These are phyloP conservation scores for Leptobrachium leishanense DNA, from an alignment of 2,113 vertebrate genomes.

Conservation along the genomic window DNA sequence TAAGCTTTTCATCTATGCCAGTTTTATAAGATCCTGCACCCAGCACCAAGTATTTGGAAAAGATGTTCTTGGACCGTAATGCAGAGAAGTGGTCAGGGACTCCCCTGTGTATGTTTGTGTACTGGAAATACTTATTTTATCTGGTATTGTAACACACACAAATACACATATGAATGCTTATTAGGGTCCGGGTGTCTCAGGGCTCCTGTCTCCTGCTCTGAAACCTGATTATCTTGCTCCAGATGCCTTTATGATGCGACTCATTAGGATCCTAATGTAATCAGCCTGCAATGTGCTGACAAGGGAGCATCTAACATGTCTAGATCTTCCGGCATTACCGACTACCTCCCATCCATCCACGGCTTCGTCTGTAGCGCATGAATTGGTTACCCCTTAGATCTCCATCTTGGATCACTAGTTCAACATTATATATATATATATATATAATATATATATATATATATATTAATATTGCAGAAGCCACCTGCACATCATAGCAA, in stretches of 20 bases:
- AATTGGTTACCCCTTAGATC: too few relatives aligned
- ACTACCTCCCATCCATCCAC: neutral
- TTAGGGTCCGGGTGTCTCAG: slow-evolving; percentile 42
- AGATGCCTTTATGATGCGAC: slow-evolving; percentile 48
- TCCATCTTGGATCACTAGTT: too few relatives aligned
- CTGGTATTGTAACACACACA: slow-evolving; percentile 15
- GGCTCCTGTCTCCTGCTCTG: slow-evolving; percentile 27
- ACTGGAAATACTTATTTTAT: neutral
- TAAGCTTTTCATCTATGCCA: too few relatives aligned
- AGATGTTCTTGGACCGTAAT: neutral
- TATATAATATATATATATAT: too few relatives aligned
- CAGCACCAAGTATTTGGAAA: neutral
- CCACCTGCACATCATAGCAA: too few relatives aligned
- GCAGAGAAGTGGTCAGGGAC: neutral
- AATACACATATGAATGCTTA: neutral
- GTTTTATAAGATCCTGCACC: neutral
- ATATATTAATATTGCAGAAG: too few relatives aligned
- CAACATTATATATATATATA: too few relatives aligned
- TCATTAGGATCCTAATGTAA: slow-evolving; percentile 45
- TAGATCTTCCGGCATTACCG: neutral
- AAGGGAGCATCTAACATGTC: slow-evolving; percentile 32
- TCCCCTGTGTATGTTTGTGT: neutral
- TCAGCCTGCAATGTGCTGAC: slow-evolving; percentile 47
- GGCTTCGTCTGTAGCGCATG: neutral
- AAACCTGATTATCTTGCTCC: slow-evolving; percentile 47